Conservation (phyloP, 2,797 vertebrate species). For the Pempheris klunzingeri region DNA sequence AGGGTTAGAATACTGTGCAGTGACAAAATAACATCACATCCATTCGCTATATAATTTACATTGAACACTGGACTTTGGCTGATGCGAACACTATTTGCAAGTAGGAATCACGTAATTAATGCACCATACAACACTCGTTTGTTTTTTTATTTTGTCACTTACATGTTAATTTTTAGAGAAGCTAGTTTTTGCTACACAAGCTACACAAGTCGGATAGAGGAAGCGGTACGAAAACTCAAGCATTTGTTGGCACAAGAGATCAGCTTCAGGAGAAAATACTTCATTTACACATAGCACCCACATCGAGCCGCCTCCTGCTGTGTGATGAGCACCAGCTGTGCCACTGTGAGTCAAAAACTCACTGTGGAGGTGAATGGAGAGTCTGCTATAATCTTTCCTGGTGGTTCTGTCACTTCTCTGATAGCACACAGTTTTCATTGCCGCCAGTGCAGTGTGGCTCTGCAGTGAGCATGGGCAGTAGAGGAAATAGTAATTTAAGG, state of each 20-base stretch:
- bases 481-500: slow-evolving; percentile 20
- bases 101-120: neutral
- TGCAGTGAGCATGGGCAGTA: slow-evolving; percentile 4
- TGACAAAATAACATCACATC: neutral
- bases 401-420: slow-evolving; percentile 18
- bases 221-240: too few species aligned
- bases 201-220: too few species aligned
- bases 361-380: neutral
- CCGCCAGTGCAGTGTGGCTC: slow-evolving; percentile 14
- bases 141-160: too few species aligned
- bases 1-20: neutral
- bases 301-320: neutral
- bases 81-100: neutral
- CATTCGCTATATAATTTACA: neutral
- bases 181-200: too few species aligned
- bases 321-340: neutral
- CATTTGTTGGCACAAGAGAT: neutral
- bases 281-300: neutral
- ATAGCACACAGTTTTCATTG: neutral
- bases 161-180: too few species aligned
- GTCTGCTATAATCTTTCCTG: slow-evolving; percentile 6
- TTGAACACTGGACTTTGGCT: neutral
- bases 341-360: neutral
- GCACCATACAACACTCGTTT: neutral
- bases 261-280: neutral